A percentile compares a stretch with the other conserved stretches of the same genome.
Evolutionary conservation across 2,888 invertebrate species (phyloP).

Genomic region (Molorchus minor): DNA sequence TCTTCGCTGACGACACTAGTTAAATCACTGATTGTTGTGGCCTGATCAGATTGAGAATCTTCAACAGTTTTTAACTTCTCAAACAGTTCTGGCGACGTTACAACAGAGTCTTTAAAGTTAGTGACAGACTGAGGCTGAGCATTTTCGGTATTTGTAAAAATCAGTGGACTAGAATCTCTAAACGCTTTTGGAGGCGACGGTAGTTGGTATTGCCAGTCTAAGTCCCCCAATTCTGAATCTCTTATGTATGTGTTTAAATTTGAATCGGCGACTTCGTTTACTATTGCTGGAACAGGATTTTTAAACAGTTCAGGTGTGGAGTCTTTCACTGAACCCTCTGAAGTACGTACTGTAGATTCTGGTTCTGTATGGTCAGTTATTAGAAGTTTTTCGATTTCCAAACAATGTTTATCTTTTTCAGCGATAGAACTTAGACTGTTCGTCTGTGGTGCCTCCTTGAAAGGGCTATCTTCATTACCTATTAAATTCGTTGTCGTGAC

Average conservation of each 20-base stretch:
- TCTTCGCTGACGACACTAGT: constrained; percentile 52
- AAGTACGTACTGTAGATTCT: not conserved
- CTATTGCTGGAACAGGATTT: not conserved
- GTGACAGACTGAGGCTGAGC: constrained; percentile 40
- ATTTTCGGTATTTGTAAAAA: constrained; percentile 43
- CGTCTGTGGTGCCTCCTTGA: too few relatives aligned
- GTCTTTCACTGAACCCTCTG: too few relatives aligned
- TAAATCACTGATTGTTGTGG: constrained; percentile 44
- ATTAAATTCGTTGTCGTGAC: not conserved
- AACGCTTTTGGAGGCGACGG: constrained; percentile 71
- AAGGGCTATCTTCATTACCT: not conserved
- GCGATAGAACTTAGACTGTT: too few relatives aligned
- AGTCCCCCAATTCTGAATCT: constrained; percentile 39
- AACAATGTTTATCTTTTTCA: too few relatives aligned
- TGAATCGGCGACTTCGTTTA: not conserved
- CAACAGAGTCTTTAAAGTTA: constrained; percentile 60
- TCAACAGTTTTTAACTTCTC: constrained; percentile 57
- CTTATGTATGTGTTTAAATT: not conserved
- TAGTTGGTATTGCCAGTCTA: constrained; percentile 67
- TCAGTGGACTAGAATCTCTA: constrained; percentile 62
- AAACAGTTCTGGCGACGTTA: constrained; percentile 59
- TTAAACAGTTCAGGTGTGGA: not conserved
- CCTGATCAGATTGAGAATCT: constrained; percentile 48
- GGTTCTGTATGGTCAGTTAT: too few relatives aligned
- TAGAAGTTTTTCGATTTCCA: too few relatives aligned